phyloP scores from a whole-genome alignment of 2,888 invertebrate genomes.

The Arge pagana region DNA sequence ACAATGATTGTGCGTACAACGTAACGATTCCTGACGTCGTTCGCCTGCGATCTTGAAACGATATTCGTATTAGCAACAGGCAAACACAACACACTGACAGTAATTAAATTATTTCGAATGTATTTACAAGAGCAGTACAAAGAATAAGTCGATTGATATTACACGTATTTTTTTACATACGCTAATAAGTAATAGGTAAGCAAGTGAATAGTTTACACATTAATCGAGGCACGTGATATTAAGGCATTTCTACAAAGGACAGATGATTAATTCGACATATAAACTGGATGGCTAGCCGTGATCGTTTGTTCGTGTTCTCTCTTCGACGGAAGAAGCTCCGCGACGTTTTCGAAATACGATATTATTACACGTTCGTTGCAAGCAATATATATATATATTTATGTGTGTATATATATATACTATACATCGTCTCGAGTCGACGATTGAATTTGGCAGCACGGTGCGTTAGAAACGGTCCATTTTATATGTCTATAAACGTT shows the following conservation, averaged over 20 bases:
- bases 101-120: constrained; percentile 46
- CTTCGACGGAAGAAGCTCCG: constrained; percentile 13
- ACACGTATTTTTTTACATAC: constrained; percentile 43
- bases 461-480: no score
- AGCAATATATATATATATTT: not conserved
- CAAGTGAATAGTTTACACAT: constrained; percentile 51
- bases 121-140: constrained; percentile 54
- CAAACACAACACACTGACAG: constrained; percentile 37
- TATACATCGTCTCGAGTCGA: no score
- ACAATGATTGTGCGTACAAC: no score
- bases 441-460: no score
- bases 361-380: no score
- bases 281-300: constrained; percentile 29
- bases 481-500: constrained; percentile 38
- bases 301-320: constrained; percentile 10
- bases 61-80: no score
- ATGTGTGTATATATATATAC: not conserved
- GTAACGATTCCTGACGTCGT: no score
- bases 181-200: constrained; percentile 45
- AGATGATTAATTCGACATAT: constrained; percentile 37
- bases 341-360: constrained; percentile 23
- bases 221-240: constrained; percentile 53
- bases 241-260: constrained; percentile 52
- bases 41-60: not conserved
- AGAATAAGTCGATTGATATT: constrained; percentile 44